These are phyloP conservation scores for Ctenodactylus gundi DNA, from an alignment of 2,113 vertebrate species.

Conservation along the genomic window DNA sequence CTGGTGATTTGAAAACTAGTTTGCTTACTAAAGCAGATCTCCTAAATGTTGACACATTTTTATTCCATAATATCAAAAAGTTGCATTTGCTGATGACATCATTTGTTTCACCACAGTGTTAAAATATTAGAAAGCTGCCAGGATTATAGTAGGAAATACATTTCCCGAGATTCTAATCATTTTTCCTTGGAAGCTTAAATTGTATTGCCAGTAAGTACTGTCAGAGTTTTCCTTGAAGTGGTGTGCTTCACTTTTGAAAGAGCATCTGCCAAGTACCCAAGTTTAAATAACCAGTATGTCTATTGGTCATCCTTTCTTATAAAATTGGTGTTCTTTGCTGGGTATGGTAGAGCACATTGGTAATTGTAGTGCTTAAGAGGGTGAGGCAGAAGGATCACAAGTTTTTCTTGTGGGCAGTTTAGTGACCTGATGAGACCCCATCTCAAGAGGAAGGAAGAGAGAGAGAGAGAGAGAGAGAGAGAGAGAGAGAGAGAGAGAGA, in stretches of 20 bases:
- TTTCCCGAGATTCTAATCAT: neutral
- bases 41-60: neutral
- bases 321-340: neutral
- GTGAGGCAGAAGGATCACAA: neutral
- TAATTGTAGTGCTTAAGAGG: neutral
- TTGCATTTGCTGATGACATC: neutral
- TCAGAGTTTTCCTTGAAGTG: neutral
- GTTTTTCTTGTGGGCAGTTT: neutral
- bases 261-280: neutral
- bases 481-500: no score
- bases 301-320: neutral
- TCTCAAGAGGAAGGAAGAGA: neutral
- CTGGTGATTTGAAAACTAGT: neutral
- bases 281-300: neutral
- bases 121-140: neutral
- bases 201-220: neutral
- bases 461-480: no score
- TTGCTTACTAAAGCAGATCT: neutral
- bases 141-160: neutral
- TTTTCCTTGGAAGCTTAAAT: constrained; percentile 7
- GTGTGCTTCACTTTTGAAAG: neutral
- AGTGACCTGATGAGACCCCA: neutral
- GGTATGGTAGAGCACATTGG: neutral
- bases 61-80: neutral
- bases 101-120: neutral